Conservation (phyloP, 2,888 invertebrate species). For the Vannuccia rotundouncinata region DNA sequence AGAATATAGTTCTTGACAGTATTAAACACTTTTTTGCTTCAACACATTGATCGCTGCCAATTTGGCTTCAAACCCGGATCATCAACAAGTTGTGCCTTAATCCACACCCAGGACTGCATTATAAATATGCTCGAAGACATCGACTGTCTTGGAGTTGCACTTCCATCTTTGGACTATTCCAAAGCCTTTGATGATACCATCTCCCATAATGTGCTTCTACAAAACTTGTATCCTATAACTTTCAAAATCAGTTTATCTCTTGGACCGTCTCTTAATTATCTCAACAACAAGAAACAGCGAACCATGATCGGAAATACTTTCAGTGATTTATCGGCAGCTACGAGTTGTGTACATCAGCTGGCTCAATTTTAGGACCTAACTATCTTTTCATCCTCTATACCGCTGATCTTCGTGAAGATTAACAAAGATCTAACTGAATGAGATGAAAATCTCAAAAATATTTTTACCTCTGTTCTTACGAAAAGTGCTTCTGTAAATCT, state of each 20-base stretch:
- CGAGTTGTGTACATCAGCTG: no score
- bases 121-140: constrained; percentile 23
- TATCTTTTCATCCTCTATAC: no score
- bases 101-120: constrained; percentile 6
- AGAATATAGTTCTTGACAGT: constrained; percentile 10
- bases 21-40: constrained; percentile 1
- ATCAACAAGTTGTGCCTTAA: background rate
- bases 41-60: constrained; percentile 9
- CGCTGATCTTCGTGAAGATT: no score
- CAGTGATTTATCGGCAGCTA: no score
- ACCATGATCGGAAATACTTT: no score
- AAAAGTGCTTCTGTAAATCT: no score
- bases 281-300: no score
- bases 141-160: constrained; percentile 11
- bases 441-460: no score
- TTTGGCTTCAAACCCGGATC: constrained; percentile 4
- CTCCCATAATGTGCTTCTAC: background rate
- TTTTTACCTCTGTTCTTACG: no score
- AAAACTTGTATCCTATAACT: background rate
- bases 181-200: constrained; percentile 1
- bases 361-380: no score
- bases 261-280: no score
- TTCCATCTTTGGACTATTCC: constrained; percentile 16
- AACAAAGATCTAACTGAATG: no score
- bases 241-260: background rate